A percentile compares a stretch with the other conserved stretches of the same genome.
Evolutionary conservation across 2,113 vertebrate genomes (phyloP).

Genomic region (Dipodomys stephensi): DNA sequence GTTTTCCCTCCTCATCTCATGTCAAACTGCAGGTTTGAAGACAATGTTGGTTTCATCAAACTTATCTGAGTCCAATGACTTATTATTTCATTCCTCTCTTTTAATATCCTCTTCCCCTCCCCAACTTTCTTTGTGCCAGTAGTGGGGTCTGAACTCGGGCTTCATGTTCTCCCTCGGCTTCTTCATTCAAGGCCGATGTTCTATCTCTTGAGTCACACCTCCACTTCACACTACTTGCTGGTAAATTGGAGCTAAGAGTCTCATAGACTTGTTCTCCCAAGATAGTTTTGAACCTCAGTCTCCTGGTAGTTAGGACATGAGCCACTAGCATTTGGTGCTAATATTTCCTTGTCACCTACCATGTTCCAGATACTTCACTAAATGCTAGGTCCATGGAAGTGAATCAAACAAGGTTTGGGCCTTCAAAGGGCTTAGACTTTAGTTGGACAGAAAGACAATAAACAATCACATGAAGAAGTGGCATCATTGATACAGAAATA

Average conservation of each 20-base stretch:
- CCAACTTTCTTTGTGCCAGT: no score
- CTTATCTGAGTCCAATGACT: neutral
- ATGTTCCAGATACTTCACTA: neutral
- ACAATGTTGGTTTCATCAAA: neutral
- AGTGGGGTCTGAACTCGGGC: no score
- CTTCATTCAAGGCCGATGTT: no score
- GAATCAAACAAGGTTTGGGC: neutral
- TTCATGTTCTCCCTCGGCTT: no score
- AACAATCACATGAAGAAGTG: neutral
- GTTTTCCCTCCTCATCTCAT: neutral
- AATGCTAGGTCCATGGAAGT: neutral
- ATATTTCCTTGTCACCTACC: neutral
- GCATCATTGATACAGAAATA: neutral
- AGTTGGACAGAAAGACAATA: neutral
- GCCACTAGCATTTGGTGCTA: neutral
- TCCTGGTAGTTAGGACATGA: no score
- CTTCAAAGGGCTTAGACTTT: constrained; percentile 9
- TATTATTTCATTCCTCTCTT: neutral
- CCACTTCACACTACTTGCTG: no score
- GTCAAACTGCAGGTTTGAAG: neutral
- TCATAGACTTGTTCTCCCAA: no score
- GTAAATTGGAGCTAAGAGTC: no score
- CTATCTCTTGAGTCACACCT: no score
- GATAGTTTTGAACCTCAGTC: no score
- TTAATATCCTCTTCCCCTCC: neutral